phyloP scores from a whole-genome alignment of 2,888 invertebrate species.

The Lucinisca nassula region DNA sequence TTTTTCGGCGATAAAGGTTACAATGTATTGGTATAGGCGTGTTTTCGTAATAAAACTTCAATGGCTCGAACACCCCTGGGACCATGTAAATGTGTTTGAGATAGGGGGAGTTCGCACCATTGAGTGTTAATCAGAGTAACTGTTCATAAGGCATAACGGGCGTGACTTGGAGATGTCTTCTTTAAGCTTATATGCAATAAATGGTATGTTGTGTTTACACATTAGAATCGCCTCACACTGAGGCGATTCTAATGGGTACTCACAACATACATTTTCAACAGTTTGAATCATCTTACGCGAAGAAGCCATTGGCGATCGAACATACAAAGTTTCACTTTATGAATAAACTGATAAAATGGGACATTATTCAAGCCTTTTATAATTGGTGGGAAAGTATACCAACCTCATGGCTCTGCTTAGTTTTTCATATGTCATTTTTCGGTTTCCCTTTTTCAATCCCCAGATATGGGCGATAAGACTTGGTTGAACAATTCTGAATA shows the following conservation, averaged over 20 bases:
- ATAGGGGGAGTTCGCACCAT: too few relatives aligned
- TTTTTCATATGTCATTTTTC: background rate
- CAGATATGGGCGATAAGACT: background rate
- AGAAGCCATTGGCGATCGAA: background rate
- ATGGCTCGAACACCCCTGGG: too few relatives aligned
- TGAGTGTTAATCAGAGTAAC: too few relatives aligned
- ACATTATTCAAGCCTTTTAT: too few relatives aligned
- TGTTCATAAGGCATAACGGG: background rate
- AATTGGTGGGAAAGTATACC: background rate
- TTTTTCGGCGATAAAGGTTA: too few relatives aligned
- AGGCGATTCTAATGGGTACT: too few relatives aligned
- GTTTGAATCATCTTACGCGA: background rate
- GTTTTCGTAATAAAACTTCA: too few relatives aligned
- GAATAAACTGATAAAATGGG: background rate
- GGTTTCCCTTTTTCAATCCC: background rate
- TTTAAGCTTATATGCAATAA: background rate
- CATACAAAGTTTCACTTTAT: background rate
- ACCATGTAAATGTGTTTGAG: too few relatives aligned
- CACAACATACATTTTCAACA: too few relatives aligned
- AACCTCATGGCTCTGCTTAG: background rate
- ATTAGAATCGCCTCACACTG: too few relatives aligned
- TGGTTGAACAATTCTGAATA: background rate
- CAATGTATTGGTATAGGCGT: too few relatives aligned
- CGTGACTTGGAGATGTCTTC: background rate
- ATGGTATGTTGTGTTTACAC: too few relatives aligned